phyloP scores from a whole-genome alignment of 1,140 invertebrate species.

The Drosophila lacertosa region DNA sequence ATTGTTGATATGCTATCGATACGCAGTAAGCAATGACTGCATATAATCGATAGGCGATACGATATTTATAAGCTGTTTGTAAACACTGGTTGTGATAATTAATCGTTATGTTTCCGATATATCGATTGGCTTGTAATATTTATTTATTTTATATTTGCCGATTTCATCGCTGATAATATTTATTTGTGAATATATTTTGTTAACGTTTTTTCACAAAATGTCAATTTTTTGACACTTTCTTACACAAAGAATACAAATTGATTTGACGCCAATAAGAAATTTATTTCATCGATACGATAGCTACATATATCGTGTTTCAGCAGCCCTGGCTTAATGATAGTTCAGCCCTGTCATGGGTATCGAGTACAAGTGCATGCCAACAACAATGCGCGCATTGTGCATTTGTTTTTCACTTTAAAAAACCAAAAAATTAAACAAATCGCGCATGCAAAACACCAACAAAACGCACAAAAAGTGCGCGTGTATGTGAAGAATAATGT shows the following conservation, averaged over 20 bases:
- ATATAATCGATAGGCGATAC: conserved; percentile 1
- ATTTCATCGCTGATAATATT: no score
- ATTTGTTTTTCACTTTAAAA: conserved; percentile 55
- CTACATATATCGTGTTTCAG: background rate
- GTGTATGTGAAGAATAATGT: background rate
- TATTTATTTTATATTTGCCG: background rate
- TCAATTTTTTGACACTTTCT: no score
- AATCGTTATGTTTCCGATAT: background rate
- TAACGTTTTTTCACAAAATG: no score
- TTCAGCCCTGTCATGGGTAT: conserved; percentile 32
- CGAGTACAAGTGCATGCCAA: conserved; percentile 65
- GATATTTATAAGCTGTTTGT: background rate
- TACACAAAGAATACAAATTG: background rate
- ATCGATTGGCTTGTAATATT: background rate
- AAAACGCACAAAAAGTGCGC: conserved; percentile 1
- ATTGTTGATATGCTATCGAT: conserved; percentile 50
- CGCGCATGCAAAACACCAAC: background rate
- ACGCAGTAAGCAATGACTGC: conserved; percentile 1
- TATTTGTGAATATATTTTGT: background rate
- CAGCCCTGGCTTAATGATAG: conserved; percentile 20
- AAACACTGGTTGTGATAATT: conserved; percentile 1
- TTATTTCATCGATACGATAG: background rate
- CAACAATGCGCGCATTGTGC: conserved; percentile 60
- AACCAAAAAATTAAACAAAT: conserved; percentile 25
- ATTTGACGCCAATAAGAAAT: background rate